Base-by-base conservation (phyloP, 1,140 invertebrate genomes). In the Bombus difficillimus region DNA sequence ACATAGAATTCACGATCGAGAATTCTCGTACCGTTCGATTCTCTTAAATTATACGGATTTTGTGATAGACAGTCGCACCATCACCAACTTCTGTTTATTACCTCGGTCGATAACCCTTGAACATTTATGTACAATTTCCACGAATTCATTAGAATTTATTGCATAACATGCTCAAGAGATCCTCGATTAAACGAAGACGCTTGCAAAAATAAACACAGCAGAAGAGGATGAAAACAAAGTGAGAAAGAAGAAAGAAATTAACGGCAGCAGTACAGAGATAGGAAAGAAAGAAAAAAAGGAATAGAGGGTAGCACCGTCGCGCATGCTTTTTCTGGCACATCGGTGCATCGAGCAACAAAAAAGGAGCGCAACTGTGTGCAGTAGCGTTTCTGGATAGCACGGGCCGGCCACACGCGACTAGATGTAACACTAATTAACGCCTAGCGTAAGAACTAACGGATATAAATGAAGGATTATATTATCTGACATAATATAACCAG, bases 381-480 rank as follows among this genome's bases (percentile, higher is more conserved):
- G 86, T 84, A n/a, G 90, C 86, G 88, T 84, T 81, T 83, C 81
- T 92, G 92, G 93, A 90, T 94, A 95, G 94, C 95, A 95, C 92
- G 92, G 93, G 94, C 93, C 88, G 95, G 94, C 93, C 94, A 95
- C 93, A 95, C 95, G 90, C 92, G 90, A 93, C 78, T 94, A 94
- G 91, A 93, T 93, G 92, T 94, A 94, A 94, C 92, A 94, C 91
- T 95, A 93, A 94, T 93, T 94, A 94, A 94, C 89, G 92, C 94
- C 91, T 94, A 94, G 93, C 81, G 85, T 94, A 94, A 93, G 91
- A 87, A 89, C 75, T 92, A 88, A 88, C 90, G 90, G 83, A 89
- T 93, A 93, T 90, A 92, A 93, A 86, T 85, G 89, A 90, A 87
- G 88, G 90, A 89, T 92, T 90, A 91, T 86, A 92, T 86, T 91